Evolutionary conservation across 2,888 invertebrate species (phyloP).

Genomic region (Sarcophaga subvicina): DNA sequence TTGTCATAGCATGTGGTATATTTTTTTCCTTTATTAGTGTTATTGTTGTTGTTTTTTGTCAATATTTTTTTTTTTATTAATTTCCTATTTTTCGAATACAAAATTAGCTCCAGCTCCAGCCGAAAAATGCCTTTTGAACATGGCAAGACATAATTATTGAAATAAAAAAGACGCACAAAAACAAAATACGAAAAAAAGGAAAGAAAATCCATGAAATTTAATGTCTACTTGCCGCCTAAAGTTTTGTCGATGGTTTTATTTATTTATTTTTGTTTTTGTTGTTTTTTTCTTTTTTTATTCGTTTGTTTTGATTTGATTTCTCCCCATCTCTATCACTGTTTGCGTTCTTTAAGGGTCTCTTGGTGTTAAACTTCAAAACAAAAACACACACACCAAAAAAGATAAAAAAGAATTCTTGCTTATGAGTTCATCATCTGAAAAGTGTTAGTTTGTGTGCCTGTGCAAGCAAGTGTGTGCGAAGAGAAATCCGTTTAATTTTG

Average conservation of each 20-base stretch:
- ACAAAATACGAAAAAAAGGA: no score
- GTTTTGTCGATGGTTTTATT: background rate
- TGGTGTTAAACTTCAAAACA: no score
- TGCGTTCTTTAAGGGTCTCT: background rate
- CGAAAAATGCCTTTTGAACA: background rate
- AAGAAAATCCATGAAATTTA: background rate
- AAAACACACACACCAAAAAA: background rate
- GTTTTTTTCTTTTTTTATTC: background rate
- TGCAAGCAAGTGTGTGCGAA: no score
- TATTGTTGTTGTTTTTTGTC: no score
- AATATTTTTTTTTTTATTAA: background rate
- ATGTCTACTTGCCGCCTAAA: background rate
- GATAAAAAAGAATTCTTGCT: background rate
- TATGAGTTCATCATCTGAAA: no score
- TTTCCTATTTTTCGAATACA: background rate
- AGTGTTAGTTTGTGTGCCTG: no score
- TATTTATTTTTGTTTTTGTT: no score
- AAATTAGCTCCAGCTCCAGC: background rate
- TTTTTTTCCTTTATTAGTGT: background rate
- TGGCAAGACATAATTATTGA: background rate
- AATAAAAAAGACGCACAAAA: background rate
- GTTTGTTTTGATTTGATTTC: background rate
- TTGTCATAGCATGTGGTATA: constrained; percentile 25
- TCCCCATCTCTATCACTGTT: background rate
- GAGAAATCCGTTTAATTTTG: no score